Base-by-base conservation (phyloP, 2,888 invertebrate species). In the Lottia gigantea region DNA sequence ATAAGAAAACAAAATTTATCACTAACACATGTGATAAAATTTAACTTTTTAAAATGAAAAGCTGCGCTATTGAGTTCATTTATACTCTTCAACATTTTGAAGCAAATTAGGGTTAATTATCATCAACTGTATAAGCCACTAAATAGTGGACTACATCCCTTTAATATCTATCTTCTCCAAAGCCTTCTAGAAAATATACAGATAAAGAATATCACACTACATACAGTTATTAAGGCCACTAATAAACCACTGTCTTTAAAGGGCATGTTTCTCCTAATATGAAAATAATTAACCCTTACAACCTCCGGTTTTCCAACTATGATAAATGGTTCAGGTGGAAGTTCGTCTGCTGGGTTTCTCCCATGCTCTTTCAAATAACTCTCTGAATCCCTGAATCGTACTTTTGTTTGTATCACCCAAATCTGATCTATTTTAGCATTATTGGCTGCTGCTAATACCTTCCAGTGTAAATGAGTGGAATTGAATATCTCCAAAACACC, bases 401-500 rank as follows among this genome's bases (percentile, higher is more conserved):
- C 78, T 71, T 83, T 74, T 15, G 75, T 73, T 66, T 83, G 83
- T 19, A 82, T 74, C 7, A 84, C 73, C 77, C 78, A 79, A 15
- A 82, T 74, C 49, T 74, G 76, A 46, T 84, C 84, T 15, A 83
- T 72, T 40, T 78, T 70, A 69, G 79, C 78, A 68, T 83, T 82
- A 67, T 79, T 81, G 31, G 64, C 65, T n/a, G 80, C 81, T 62
- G 78, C 77, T 70, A 77, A 68, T 7, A 80, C 81, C 69, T 82
- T 80, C 84, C 84, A 84, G 40, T 76, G 74, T 6, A 84, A 72
- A 69, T 83, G 83, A 15, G 82, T 79, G 8, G 77, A 76, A 74
- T 84, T 83, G 40, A 76, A 74, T 15, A 83, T 74, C 40, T 76
- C 76, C 15, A 84, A 73, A 23, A 76, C 74, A 16, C 79, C 83